phyloP scores from a whole-genome alignment of 2,113 vertebrate genomes.

The Lophotis ruficrista region DNA sequence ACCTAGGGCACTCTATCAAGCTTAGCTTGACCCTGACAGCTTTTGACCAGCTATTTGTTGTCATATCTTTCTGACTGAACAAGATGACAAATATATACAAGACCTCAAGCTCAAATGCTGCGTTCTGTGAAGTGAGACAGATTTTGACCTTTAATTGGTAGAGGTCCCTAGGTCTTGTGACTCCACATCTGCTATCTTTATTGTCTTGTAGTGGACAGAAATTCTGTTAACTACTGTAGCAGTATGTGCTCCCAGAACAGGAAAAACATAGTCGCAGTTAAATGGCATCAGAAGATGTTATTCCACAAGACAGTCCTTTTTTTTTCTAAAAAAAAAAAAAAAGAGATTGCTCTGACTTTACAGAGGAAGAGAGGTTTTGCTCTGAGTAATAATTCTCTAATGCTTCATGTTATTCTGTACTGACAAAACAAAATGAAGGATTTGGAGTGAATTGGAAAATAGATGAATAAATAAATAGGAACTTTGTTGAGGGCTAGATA shows the following conservation, averaged over 20 bases:
- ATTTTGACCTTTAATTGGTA: slow-evolving; percentile 72
- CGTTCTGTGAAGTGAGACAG: slow-evolving; percentile 58
- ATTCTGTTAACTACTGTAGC: slow-evolving; percentile 56
- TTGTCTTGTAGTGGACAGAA: slow-evolving; percentile 55
- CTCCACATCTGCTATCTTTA: slow-evolving; percentile 62
- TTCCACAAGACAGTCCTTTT: background rate
- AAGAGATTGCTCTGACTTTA: background rate
- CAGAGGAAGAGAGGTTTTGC: background rate
- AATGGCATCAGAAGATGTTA: background rate
- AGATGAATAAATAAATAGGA: background rate
- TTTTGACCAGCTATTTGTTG: slow-evolving; percentile 69
- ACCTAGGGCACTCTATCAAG: slow-evolving; percentile 59
- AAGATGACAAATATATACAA: slow-evolving; percentile 69
- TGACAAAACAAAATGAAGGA: background rate
- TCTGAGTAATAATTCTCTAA: background rate
- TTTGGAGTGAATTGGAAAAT: background rate
- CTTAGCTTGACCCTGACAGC: slow-evolving; percentile 66
- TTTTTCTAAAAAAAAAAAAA: background rate
- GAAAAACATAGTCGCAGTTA: slow-evolving; percentile 7
- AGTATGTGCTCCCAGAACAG: background rate
- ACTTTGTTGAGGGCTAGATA: background rate
- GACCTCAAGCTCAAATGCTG: slow-evolving; percentile 41
- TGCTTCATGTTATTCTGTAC: background rate
- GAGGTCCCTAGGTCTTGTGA: slow-evolving; percentile 58
- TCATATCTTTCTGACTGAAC: slow-evolving; percentile 67